Evolutionary conservation across 2,797 vertebrate species (phyloP).

Genomic region (Acipenser transmontanus): DNA sequence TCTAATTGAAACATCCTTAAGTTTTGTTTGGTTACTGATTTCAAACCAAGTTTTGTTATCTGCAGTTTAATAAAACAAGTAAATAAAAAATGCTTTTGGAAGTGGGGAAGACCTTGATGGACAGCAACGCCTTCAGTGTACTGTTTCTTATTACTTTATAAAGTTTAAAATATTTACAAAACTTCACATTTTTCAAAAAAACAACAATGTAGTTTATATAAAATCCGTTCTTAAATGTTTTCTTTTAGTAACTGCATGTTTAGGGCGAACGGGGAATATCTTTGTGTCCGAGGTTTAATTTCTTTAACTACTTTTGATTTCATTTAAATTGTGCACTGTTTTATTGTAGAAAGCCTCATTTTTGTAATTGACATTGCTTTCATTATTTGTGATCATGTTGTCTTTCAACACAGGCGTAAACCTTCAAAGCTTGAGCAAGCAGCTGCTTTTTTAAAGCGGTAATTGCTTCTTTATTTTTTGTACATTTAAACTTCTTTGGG

Average conservation of each 20-base stretch:
- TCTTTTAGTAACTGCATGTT: conserved; percentile 59
- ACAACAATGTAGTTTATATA: conserved; percentile 20
- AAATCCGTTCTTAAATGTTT: conserved; percentile 29
- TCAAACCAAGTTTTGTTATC: conserved; percentile 3
- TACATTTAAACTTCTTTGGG: conserved; percentile 69
- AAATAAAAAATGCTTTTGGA: conserved; percentile 16
- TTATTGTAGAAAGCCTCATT: conserved; percentile 66
- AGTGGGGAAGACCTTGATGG: conserved; percentile 54
- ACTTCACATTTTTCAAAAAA: conserved; percentile 55
- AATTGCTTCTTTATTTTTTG: conserved; percentile 92
- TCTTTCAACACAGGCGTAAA: conserved; percentile 90
- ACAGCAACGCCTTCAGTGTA: conserved; percentile 82
- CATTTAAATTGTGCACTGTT: conserved; percentile 74
- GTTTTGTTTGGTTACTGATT: conserved; percentile 22
- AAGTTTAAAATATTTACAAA: conserved; percentile 56
- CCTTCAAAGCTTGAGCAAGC: conserved; percentile 85
- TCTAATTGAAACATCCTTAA: conserved; percentile 38
- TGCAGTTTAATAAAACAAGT: conserved; percentile 15
- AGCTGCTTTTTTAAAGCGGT: conserved; percentile 91
- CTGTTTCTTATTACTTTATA: conserved; percentile 67
- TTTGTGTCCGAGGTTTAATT: conserved; percentile 29
- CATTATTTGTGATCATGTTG: conserved; percentile 85
- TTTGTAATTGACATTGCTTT: conserved; percentile 62
- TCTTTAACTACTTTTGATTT: conserved; percentile 65
- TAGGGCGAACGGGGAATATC: conserved; percentile 57